Base-by-base conservation (phyloP, 2,797 vertebrate genomes). In the Lerista edwardsae region DNA sequence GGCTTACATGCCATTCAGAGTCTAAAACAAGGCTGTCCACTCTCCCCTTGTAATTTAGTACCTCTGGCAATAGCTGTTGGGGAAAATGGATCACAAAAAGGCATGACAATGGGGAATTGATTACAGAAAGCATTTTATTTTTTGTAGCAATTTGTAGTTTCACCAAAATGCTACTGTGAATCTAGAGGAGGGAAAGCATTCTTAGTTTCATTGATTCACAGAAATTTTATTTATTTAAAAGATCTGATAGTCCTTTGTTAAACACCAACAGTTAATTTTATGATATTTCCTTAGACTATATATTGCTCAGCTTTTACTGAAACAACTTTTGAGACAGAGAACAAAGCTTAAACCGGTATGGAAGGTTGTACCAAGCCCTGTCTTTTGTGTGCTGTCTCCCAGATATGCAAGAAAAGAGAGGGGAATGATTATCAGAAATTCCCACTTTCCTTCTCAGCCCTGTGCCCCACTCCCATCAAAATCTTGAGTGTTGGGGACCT, bases 51-150 rank as follows among this genome's bases (percentile, higher is more conserved):
- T 86, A 89, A 84, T 92, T 88, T 75, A 90, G 90, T 91, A 88
- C 91, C 92, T 92, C 79, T 90, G 93, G 92, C 90, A 92, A 68
- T 80, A 93, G 87, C 87, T 86, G 86, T 93, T 92, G 91, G 90
- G 87, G 90, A 84, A 92, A 92, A 92, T 39, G 88, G 83, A 57
- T 93, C 89, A 87, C 90, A 91, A 92, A 93, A 88, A 90, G 80
- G 83, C 90, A 0, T 92, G 86, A 87, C 90, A 86, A 91, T 92
- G 83, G 84, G 91, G 90, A 95, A 93, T 90, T 91, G 90, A 93
- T 93, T 93, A 91, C 89, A 89, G 83, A 90, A 82, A 93, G 73
- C 0, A 17, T 81, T 88, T 91, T 85, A 76, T 82, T 91, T 0
- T n/a, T 62, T 73, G 76, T 0, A 0, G 41, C 87, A 19, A 61